Percentiles rank a stretch among this genome's conserved stretches.
These are phyloP conservation scores for Podarcis muralis DNA, from an alignment of 2,113 vertebrate genomes.

Conservation along the genomic window DNA sequence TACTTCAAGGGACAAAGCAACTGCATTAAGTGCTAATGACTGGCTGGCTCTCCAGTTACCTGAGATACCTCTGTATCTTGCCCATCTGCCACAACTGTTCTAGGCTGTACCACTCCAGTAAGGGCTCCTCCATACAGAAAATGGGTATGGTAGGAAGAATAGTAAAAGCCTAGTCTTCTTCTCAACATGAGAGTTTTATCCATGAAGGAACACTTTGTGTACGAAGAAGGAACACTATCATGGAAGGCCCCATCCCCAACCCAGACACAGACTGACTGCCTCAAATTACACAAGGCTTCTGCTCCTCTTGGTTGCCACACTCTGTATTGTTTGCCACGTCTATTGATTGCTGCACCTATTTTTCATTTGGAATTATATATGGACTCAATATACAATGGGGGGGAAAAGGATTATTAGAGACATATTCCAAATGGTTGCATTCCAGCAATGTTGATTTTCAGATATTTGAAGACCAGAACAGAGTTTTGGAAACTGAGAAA, in stretches of 20 bases:
- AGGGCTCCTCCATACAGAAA: neutral
- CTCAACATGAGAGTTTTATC: neutral
- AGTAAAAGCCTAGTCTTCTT: neutral
- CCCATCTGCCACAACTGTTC: neutral
- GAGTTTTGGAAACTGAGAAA: slow-evolving; percentile 31
- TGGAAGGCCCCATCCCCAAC: neutral
- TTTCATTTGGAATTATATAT: neutral
- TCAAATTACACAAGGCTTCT: too few relatives aligned
- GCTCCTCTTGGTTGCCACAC: neutral
- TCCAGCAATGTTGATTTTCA: slow-evolving; percentile 13
- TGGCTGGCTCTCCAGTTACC: neutral
- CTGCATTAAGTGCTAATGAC: neutral
- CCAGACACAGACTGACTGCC: neutral
- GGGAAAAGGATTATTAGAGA: neutral
- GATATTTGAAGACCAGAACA: neutral
- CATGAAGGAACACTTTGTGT: neutral
- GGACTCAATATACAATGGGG: neutral
- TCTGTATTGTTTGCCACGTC: neutral
- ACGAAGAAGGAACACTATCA: neutral
- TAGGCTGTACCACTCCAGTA: neutral
- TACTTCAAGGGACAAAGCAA: neutral
- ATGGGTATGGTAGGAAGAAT: neutral
- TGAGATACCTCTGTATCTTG: neutral
- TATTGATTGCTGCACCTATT: neutral
- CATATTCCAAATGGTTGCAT: slow-evolving; percentile 13